A percentile compares a stretch with the other conserved stretches of the same genome.
Conservation (phyloP, 2,888 invertebrate species). For the Germaria angustata region DNA sequence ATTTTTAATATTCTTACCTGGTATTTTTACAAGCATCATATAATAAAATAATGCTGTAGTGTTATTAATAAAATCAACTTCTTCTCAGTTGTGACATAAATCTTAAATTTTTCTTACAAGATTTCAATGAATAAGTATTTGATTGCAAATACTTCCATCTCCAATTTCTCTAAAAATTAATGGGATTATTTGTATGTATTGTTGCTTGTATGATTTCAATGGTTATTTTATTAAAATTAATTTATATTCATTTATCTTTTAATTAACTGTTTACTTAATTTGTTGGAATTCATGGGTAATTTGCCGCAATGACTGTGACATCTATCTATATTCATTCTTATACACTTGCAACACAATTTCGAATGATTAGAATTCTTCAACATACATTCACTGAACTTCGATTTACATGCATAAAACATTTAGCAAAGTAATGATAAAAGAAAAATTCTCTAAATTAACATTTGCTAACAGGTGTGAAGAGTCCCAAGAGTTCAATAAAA, state of each 20-base stretch:
- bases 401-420: not conserved
- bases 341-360: not conserved
- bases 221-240: constrained; percentile 18
- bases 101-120: too few relatives aligned
- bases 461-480: constrained; percentile 45
- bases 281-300: constrained; percentile 22
- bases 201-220: too few relatives aligned
- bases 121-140: not conserved
- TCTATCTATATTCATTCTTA: constrained; percentile 29
- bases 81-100: too few relatives aligned
- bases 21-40: too few relatives aligned
- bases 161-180: not conserved
- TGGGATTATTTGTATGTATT: not conserved
- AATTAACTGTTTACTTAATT: constrained; percentile 48
- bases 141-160: not conserved
- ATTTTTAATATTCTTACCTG: too few relatives aligned
- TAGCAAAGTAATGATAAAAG: not conserved
- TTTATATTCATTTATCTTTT: constrained; percentile 44
- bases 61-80: too few relatives aligned
- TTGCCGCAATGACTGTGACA: constrained; percentile 46
- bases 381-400: not conserved
- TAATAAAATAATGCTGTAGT: too few relatives aligned
- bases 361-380: too few relatives aligned
- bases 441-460: constrained; percentile 3
- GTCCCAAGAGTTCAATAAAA: constrained; percentile 58